These are phyloP conservation scores for Caenorhabditis parvicauda DNA, from an alignment of 2,888 invertebrate species.

Conservation along the genomic window DNA sequence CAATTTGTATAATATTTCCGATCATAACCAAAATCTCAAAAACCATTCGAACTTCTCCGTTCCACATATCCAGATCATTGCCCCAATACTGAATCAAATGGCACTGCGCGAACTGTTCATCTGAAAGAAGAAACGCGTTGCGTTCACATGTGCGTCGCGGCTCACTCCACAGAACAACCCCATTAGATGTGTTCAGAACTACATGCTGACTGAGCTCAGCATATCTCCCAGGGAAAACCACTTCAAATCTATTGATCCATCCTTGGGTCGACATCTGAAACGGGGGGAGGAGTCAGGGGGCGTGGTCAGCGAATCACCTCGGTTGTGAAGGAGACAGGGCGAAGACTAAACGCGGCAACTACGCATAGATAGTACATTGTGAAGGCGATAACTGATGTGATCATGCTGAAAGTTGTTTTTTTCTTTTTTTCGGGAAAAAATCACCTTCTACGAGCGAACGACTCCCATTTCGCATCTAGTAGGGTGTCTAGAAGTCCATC, in stretches of 20 bases:
- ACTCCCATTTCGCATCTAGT: conserved; percentile 95
- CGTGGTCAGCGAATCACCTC: conserved; percentile 13
- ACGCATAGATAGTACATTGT: conserved; percentile 85
- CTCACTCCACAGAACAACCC: too few relatives aligned
- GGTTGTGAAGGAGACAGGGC: conserved; percentile 67
- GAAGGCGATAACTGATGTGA: conserved; percentile 78
- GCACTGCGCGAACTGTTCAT: conserved; percentile 13
- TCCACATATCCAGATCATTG: conserved; percentile 10
- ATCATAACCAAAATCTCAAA: conserved; percentile 46
- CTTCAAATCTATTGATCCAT: conserved; percentile 22
- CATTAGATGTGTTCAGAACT: too few relatives aligned
- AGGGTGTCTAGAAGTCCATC: conserved; percentile 92
- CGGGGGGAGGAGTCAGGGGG: background rate
- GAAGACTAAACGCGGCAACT: conserved; percentile 80
- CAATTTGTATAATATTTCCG: conserved; percentile 40
- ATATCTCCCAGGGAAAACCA: conserved; percentile 18
- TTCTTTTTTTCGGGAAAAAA: background rate
- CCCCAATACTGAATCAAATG: conserved; percentile 24
- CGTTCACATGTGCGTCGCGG: too few relatives aligned
- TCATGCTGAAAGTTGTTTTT: conserved; percentile 41
- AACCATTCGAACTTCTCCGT: conserved; percentile 37
- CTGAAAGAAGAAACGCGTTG: too few relatives aligned
- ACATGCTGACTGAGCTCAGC: too few relatives aligned
- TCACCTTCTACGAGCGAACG: conserved; percentile 82
- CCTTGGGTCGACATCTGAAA: conserved; percentile 20